phyloP scores from a whole-genome alignment of 1,140 invertebrate genomes.

The Meloidogyne exigua region DNA sequence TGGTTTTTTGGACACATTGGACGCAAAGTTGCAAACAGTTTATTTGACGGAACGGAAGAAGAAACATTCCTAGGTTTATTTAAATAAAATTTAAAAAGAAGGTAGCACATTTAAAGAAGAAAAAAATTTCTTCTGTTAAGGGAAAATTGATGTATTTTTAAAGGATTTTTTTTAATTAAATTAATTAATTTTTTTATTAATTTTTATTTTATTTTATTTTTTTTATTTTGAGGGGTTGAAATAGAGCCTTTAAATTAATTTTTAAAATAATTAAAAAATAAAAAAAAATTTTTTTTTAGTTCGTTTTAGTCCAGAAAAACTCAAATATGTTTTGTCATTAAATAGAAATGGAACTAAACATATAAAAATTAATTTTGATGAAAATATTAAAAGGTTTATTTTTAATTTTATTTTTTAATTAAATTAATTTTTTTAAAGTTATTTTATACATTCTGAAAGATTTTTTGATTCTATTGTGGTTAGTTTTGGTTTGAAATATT shows the following conservation, averaged over 20 bases:
- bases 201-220: too few species aligned
- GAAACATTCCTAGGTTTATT: too few species aligned
- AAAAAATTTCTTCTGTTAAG: too few species aligned
- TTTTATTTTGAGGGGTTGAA: too few species aligned
- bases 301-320: constrained; percentile 60
- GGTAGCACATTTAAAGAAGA: too few species aligned
- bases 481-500: not conserved
- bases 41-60: constrained; percentile 57
- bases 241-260: too few species aligned
- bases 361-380: constrained; percentile 36
- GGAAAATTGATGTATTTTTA: too few species aligned
- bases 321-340: constrained; percentile 32
- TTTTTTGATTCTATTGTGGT: constrained; percentile 38
- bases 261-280: too few species aligned
- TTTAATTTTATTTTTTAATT: not conserved
- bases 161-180: too few species aligned
- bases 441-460: constrained; percentile 36
- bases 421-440: constrained; percentile 8
- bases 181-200: too few species aligned
- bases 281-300: too few species aligned
- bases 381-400: not conserved
- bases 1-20: constrained; percentile 65
- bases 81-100: too few species aligned
- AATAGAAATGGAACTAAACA: constrained; percentile 31
- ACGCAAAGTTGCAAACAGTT: constrained; percentile 57